Conservation (phyloP, 2,797 vertebrate species). For the Poecilia velifera region DNA sequence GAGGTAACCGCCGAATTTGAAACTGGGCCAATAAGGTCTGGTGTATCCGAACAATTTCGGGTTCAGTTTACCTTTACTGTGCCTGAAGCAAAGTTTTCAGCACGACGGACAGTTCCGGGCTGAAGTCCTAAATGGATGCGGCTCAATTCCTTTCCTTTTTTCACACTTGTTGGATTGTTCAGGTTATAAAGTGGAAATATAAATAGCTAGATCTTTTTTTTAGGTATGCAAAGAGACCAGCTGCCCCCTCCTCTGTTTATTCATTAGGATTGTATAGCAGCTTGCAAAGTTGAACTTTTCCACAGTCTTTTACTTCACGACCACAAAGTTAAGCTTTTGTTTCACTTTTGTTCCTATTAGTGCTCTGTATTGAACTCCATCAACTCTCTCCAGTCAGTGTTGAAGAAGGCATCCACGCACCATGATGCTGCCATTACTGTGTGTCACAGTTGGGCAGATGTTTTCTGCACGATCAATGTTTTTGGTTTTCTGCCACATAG, state of each 20-base stretch:
- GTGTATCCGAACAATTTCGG: background rate
- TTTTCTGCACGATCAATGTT: no score
- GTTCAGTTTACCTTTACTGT: background rate
- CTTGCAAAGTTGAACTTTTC: background rate
- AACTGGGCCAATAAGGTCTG: background rate
- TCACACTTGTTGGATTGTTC: background rate
- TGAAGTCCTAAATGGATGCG: background rate
- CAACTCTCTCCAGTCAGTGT: background rate
- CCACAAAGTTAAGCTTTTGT: background rate
- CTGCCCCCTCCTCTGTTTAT: background rate
- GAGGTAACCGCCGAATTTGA: background rate
- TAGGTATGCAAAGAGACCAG: background rate
- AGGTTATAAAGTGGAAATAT: background rate
- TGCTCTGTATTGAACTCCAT: background rate
- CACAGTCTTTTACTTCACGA: background rate
- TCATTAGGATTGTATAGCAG: background rate
- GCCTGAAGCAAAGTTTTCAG: background rate
- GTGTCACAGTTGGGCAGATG: background rate
- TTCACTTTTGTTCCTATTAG: background rate
- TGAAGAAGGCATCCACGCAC: background rate
- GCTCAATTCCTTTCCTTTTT: background rate
- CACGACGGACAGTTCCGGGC: slow-evolving; percentile 45
- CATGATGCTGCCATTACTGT: background rate
- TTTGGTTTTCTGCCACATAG: background rate
- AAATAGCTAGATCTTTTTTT: background rate